Base-by-base conservation (phyloP, 2,113 vertebrate species). In the Zosterops borbonicus region DNA sequence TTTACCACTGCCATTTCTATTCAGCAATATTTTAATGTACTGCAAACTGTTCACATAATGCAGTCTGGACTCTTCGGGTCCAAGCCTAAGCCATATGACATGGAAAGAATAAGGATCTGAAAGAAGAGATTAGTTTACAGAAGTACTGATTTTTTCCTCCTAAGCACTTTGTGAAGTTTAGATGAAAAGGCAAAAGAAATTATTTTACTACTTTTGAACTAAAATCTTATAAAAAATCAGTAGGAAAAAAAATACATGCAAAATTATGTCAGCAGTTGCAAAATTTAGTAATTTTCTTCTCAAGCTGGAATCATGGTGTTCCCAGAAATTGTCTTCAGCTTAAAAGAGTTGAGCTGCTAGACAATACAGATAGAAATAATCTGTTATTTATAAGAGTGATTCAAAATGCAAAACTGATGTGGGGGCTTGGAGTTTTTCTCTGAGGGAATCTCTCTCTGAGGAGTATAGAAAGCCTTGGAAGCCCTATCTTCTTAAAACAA, bases 151-250 rank as follows among this genome's bases (percentile, higher is more conserved):
- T 79, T 77, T 77, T 59, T 77, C 29, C 8, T 68, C 16, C 21
- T 29, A 53, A 70, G 31, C 7, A 58, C 21, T 91, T 75, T 60
- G 2, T 39, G 29, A 16, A 46, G 8, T 28, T 35, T 20, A 78
- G 23, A 25, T 47, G 15, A 79, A 82, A 85, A 69, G 6, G 3
- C 9, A 41, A 55, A 59, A 60, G 1, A 42, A 82, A 19, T 12
- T 33, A 41, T 28, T 75, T 65, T 59, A 6, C 4, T 39, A 13
- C 5, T 52, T 82, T 74, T 85, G 18, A 47, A 33, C 21, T 78
- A 16, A n/a, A 9, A 6, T 27, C 12, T 58, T 0, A 0, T 46
- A 56, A 69, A 73, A 41, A 73, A 46, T 63, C 22, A 63, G 5
- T 7, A 76, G 15, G 13, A 39, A 59, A 84, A 74, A 28, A 69